Conservation (phyloP, 2,113 vertebrate genomes). For the Hystrix brachyura region DNA sequence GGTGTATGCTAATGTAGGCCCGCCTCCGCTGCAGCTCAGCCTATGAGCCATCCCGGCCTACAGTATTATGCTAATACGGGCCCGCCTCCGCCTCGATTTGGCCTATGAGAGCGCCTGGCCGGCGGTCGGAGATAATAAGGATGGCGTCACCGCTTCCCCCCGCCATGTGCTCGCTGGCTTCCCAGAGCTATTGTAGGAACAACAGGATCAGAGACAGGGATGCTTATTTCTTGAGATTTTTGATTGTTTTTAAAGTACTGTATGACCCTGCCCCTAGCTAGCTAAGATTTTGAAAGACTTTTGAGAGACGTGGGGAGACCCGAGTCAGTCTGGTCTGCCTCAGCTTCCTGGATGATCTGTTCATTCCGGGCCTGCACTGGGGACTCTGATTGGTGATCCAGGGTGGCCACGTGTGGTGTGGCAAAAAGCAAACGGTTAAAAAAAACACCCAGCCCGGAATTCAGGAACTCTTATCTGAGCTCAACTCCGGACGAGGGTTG, state of each 20-base stretch:
- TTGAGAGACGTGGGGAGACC: neutral
- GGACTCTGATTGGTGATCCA: neutral
- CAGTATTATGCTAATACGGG: conserved; percentile 35
- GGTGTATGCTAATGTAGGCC: conserved; percentile 66
- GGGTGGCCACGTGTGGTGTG: neutral
- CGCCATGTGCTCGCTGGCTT: conserved; percentile 70
- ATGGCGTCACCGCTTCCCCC: conserved; percentile 78
- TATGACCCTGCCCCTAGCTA: neutral
- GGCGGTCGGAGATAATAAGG: conserved; percentile 77
- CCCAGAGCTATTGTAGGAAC: conserved; percentile 68
- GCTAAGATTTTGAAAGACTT: conserved; percentile 8
- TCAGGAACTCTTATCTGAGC: neutral
- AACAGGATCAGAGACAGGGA: conserved; percentile 50
- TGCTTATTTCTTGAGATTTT: conserved; percentile 22
- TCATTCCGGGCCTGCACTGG: neutral
- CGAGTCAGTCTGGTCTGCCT: too few species aligned
- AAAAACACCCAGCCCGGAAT: neutral
- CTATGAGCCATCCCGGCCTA: neutral
- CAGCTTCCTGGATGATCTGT: neutral
- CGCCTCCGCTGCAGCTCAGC: conserved; percentile 2
- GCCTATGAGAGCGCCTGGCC: conserved; percentile 49
- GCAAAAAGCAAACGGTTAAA: neutral
- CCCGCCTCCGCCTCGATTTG: neutral
- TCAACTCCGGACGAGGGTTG: neutral
- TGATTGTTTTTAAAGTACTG: neutral